Base-by-base conservation (phyloP, 2,888 invertebrate species). In the Holacanthella duospinosa region DNA sequence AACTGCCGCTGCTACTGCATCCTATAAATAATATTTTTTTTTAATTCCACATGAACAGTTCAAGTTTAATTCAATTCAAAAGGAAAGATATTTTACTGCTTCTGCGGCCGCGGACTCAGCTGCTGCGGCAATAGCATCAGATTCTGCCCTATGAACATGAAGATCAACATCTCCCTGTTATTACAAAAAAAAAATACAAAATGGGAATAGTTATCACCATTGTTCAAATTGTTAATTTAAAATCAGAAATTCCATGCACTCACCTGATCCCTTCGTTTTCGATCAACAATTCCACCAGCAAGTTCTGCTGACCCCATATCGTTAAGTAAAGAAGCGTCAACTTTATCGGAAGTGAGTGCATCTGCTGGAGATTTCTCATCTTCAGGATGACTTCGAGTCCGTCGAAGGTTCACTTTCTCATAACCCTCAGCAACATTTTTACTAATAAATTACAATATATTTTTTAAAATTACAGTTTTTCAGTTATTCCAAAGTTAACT, bases 101-200 rank as follows among this genome's bases (percentile, higher is more conserved):
- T 55, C 55, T 6, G 55, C 55, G 4, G 55, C 55, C 3, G 55
- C 55, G 21, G 55, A 27, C 21, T 55, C 55, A 26, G 55, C 55
- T 6, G 59, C 59, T 24, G 59, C 59, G 25, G 59, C 59, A 44
- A 59, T 59, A 3, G 59, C 25, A 44, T 59, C 59, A 43, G 26
- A 21, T 27, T 59, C 59, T 6, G 59, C 59, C 28, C 27, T 58
- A n/a, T 24, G 4, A 9, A 21, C 29, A 29, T 58, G 58, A 21
- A 53, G n/a, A 25, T 24, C 9, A 6, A 9, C 54, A 12, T 55
- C 29, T 27, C 27, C 21, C 55, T 25, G 29, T 27, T 29, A 55
- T 55, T 12, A 36, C 36, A 36, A 36, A 36, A 12, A 12, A 36
- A 36, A 12, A 12, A 12, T 36, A n/a, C n/a, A n/a, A n/a, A n/a